Percentiles rank a stretch among this genome's conserved stretches.
Conservation (phyloP, 2,888 invertebrate species). For the Cecidostiba fungosa region DNA sequence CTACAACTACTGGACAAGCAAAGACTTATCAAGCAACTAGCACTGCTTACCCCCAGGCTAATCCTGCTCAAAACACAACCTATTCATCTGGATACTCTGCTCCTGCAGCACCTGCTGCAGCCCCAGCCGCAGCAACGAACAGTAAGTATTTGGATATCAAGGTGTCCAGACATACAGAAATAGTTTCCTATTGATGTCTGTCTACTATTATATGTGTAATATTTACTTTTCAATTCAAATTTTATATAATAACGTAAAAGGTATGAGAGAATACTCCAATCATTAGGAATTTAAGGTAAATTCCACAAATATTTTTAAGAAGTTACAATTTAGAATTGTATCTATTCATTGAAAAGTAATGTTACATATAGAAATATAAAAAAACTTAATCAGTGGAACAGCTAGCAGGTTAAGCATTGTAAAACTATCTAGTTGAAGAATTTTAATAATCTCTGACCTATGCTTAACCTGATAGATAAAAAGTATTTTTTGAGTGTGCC, state of each 20-base stretch:
- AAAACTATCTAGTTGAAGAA: background rate
- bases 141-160: slow-evolving; percentile 75
- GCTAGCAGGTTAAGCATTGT: background rate
- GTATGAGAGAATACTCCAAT: background rate
- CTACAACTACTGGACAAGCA: slow-evolving; percentile 81
- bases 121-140: slow-evolving; percentile 77
- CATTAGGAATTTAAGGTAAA: background rate
- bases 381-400: background rate
- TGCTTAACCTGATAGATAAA: slow-evolving; percentile 8
- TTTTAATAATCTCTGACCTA: background rate
- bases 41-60: slow-evolving; percentile 78
- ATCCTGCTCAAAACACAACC: slow-evolving; percentile 77
- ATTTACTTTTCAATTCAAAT: background rate
- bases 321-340: background rate
- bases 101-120: slow-evolving; percentile 78
- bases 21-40: slow-evolving; percentile 79
- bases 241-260: background rate
- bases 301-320: background rate
- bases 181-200: background rate
- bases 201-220: background rate
- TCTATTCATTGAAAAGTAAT: background rate
- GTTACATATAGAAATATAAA: background rate
- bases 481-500: slow-evolving; percentile 39
- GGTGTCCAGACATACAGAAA: background rate
- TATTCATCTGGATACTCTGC: slow-evolving; percentile 78